phyloP scores from a whole-genome alignment of 2,888 invertebrate genomes.

The Nephrotoma flavescens region DNA sequence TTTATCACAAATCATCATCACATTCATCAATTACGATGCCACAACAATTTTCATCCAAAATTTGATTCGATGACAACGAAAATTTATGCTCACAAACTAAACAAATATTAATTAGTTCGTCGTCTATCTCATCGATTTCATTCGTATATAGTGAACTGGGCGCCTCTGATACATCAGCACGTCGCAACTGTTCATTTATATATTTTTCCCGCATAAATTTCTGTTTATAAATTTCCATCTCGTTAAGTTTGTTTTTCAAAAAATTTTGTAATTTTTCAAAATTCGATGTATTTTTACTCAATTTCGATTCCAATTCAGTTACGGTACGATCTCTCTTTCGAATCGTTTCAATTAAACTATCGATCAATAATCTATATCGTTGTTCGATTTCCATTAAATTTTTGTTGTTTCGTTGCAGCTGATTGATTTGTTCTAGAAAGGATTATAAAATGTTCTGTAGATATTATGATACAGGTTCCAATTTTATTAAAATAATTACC shows the following conservation, averaged over 20 bases:
- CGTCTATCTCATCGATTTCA: not conserved
- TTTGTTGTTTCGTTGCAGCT: not conserved
- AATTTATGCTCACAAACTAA: not conserved
- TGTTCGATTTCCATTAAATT: not conserved
- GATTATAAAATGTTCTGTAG: no score
- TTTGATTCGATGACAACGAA: not conserved
- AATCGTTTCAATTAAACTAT: not conserved
- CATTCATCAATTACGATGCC: not conserved
- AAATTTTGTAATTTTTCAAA: not conserved
- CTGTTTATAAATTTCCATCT: not conserved
- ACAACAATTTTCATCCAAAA: not conserved
- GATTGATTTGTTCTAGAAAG: not conserved
- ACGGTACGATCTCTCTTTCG: not conserved
- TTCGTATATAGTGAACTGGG: not conserved
- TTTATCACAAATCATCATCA: not conserved
- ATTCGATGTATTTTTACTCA: not conserved
- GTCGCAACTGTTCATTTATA: not conserved
- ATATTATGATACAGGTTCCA: no score
- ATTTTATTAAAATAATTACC: not conserved
- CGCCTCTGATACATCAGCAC: not conserved
- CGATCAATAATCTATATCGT: not conserved
- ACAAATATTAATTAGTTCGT: not conserved
- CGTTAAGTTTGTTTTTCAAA: not conserved
- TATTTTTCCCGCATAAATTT: not conserved
- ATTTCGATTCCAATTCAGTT: not conserved